Base-by-base conservation (phyloP, 2,888 invertebrate species). In the Orthosia gracilis region DNA sequence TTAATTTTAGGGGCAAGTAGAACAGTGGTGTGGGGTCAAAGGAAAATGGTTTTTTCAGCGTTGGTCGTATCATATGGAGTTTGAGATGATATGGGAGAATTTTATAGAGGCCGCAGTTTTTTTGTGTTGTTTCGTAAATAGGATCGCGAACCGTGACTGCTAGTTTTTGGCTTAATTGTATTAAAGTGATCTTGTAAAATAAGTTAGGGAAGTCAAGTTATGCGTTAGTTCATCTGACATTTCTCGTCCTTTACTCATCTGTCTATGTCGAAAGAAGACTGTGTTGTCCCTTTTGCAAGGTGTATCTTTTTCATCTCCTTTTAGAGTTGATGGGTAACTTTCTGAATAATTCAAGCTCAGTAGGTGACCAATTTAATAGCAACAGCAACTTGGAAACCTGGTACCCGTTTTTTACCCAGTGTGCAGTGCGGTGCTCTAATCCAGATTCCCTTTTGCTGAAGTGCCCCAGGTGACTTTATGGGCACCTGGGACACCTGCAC, bases 21-120 rank as follows among this genome's bases (percentile, higher is more conserved):
- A 7, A 23, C 50, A 47, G 2, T 26, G 15, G 21, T 59, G 26
- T 63, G 23, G 26, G 85, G 54, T 84, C 87, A 61, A n/a, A 23
- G 1, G 7, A 64, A 64, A 82, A 26, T 87, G 81, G 84, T 40
- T 69, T 71, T 73, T 65, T 18, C 47, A 47, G 58, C 21, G 64
- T 50, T 63, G 66, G 50, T 80, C 65, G 78, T 83, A 76, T 84
- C 69, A 69, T 81, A 78, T 82, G 73, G 68, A 78, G 71, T 78
- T 57, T 64, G 65, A 80, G 70, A 78, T 80, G 84, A 75, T 86
- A 79, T 54, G 73, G 31, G 58, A 68, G 77, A 73, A 74, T 87
- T 88, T 87, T 82, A 86, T 88, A 73, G 77, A 50, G 74, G 64
- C 49, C 62, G 70, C 73, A 63, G 69, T 78, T 83, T 84, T 83